Conservation (phyloP, 2,888 invertebrate species). For the Lepidocyrtoides sp. region DNA sequence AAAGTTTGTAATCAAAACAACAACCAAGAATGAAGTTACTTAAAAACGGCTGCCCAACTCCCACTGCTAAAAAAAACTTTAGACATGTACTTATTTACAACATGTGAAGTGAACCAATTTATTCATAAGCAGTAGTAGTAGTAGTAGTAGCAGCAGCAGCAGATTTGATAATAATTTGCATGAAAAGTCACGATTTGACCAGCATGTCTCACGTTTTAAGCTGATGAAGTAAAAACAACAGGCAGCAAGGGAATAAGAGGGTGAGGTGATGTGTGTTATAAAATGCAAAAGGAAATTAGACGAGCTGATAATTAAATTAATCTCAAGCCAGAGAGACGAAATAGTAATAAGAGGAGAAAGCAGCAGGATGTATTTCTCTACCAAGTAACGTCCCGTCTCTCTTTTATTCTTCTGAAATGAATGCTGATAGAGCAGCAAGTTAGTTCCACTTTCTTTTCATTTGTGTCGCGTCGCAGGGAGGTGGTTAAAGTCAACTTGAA, state of each 20-base stretch:
- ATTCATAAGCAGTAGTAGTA: constrained; percentile 3
- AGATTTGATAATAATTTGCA: constrained; percentile 66
- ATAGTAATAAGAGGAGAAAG: constrained; percentile 40
- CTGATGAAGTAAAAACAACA: constrained; percentile 56
- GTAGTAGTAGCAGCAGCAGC: neutral
- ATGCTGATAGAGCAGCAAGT: neutral
- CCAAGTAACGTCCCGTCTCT: neutral
- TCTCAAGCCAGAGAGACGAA: constrained; percentile 45
- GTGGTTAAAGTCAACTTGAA: neutral
- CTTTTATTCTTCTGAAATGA: neutral
- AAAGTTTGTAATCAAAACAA: constrained; percentile 23
- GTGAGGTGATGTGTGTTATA: constrained; percentile 24
- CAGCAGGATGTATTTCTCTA: constrained; percentile 3
- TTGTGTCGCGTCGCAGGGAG: neutral
- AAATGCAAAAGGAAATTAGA: constrained; percentile 82
- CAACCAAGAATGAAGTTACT: neutral
- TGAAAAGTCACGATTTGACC: constrained; percentile 71
- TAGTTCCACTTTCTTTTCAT: neutral
- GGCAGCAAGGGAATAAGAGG: neutral
- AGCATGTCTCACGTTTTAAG: constrained; percentile 46
- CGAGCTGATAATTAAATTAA: constrained; percentile 85
- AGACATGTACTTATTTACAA: neutral
- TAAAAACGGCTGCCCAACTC: too few species aligned
- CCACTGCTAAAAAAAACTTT: constrained; percentile 46
- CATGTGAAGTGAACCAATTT: constrained; percentile 39